Conservation (phyloP, 2,888 invertebrate genomes). For the Idaea straminata region DNA sequence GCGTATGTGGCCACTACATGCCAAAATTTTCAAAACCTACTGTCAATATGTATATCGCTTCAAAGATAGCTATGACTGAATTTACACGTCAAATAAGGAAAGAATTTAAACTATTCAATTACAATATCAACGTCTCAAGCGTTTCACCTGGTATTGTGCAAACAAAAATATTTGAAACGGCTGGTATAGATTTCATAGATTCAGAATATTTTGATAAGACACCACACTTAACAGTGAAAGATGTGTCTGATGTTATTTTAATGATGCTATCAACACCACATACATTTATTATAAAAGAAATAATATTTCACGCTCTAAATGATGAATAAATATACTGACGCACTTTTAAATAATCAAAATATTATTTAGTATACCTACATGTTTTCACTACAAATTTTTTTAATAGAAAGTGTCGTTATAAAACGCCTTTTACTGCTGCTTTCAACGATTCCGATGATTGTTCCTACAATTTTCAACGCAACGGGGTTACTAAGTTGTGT, state of each 20-base stretch:
- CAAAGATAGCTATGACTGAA: slow-evolving; percentile 70
- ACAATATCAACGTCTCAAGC: slow-evolving; percentile 54
- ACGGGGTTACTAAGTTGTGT: not conserved
- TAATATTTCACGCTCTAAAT: slow-evolving; percentile 48
- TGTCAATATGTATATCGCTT: slow-evolving; percentile 62
- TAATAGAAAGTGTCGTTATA: slow-evolving; percentile 33
- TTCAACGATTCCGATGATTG: slow-evolving; percentile 34
- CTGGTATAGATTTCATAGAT: slow-evolving; percentile 38
- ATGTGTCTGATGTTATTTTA: slow-evolving; percentile 48
- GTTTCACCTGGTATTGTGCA: slow-evolving; percentile 67
- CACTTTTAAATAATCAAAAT: not conserved
- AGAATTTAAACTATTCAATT: slow-evolving; percentile 46
- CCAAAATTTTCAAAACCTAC: slow-evolving; percentile 50
- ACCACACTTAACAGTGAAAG: slow-evolving; percentile 41
- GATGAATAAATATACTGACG: slow-evolving; percentile 22
- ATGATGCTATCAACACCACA: slow-evolving; percentile 49
- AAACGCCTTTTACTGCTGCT: slow-evolving; percentile 25
- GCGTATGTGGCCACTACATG: slow-evolving; percentile 64
- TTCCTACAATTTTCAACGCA: slow-evolving; percentile 21
- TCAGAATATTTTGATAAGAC: slow-evolving; percentile 45
- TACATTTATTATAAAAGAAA: slow-evolving; percentile 47
- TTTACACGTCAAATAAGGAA: slow-evolving; percentile 62
- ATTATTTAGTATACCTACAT: not conserved
- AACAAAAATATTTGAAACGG: slow-evolving; percentile 52
- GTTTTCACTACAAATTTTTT: slow-evolving; percentile 10